Base-by-base conservation (phyloP, 2,113 vertebrate genomes). In the Leptosomus discolor region DNA sequence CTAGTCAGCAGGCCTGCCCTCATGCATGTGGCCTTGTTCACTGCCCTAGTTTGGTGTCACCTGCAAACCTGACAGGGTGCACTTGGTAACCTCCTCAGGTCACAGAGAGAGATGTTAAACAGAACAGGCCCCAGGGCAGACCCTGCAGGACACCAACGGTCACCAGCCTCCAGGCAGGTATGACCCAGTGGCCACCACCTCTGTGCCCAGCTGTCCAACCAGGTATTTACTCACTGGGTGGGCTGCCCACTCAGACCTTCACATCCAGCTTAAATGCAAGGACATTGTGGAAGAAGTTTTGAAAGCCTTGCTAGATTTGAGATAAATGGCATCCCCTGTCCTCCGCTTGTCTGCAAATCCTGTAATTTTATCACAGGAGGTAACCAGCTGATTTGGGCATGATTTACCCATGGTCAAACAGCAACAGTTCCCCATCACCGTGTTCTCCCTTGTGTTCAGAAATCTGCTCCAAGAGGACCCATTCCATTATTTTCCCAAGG, bases 61-160 rank as follows among this genome's bases (percentile, higher is more conserved):
- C 26, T 48, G 61, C 21, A 68, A 21, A 86, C 15, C 8, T 75
- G 30, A 32, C 17, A 68, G 15, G 8, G 18, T 37, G 26, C 54
- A 43, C 15, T 56, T 56, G 10, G 4, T 65, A 10, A 29, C 23
- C 8, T 51, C 17, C 9, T 29, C 34, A 58, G 13, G 22, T 56
- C 43, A 65, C 15, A 6, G 24, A 26, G 5, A 57, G 58, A 80
- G 53, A 29, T 60, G 5, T 46, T 61, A 34, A 75, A 43, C 10
- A 27, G 6, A 4, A 54, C 16, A 48, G 24, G 14, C 17, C 12
- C 24, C 26, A 24, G 10, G 21, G 3, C 21, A 76, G 36, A 63
- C 19, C 26, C 32, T 69, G 18, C 1, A 2, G 41, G 26, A 29
- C 39, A 30, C 18, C 6, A 19, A n/a, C 1, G 2, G 15, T 11